phyloP scores from a whole-genome alignment of 2,113 vertebrate genomes.

The Oreotragus oreotragus region DNA sequence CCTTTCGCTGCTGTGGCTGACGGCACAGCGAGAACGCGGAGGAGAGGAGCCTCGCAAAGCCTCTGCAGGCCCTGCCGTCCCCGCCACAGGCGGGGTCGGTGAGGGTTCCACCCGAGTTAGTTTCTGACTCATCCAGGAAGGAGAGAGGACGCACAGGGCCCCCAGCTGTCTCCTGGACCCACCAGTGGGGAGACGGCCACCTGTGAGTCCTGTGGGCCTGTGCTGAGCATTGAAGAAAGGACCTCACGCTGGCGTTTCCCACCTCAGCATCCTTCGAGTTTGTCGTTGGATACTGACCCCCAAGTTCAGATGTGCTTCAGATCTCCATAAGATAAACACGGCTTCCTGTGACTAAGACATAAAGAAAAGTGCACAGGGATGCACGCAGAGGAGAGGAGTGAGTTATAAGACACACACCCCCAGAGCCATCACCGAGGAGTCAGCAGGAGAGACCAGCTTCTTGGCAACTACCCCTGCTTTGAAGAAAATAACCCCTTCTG shows the following conservation, averaged over 20 bases:
- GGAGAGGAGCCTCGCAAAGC: fast-evolving
- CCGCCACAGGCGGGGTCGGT: fast-evolving
- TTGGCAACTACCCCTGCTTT: neutral
- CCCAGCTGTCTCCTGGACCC: neutral
- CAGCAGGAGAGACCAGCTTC: neutral
- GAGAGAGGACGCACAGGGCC: neutral
- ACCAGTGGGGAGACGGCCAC: neutral
- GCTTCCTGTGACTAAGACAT: neutral
- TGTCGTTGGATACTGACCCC: neutral
- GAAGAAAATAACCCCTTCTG: neutral
- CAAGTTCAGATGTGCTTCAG: neutral
- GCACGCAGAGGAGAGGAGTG: neutral
- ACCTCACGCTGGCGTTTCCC: neutral
- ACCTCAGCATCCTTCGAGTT: neutral
- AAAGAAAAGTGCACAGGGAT: neutral
- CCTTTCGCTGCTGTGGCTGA: fast-evolving
- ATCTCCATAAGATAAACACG: neutral
- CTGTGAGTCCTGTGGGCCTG: neutral
- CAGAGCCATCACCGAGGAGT: neutral
- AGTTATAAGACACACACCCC: neutral
- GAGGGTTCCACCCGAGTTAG: neutral
- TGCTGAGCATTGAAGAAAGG: neutral
- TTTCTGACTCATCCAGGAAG: neutral
- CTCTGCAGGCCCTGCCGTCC: too few species aligned
- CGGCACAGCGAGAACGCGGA: fast-evolving